Base-by-base conservation (phyloP, 2,113 vertebrate genomes). In the Corynorhinus townsendii region DNA sequence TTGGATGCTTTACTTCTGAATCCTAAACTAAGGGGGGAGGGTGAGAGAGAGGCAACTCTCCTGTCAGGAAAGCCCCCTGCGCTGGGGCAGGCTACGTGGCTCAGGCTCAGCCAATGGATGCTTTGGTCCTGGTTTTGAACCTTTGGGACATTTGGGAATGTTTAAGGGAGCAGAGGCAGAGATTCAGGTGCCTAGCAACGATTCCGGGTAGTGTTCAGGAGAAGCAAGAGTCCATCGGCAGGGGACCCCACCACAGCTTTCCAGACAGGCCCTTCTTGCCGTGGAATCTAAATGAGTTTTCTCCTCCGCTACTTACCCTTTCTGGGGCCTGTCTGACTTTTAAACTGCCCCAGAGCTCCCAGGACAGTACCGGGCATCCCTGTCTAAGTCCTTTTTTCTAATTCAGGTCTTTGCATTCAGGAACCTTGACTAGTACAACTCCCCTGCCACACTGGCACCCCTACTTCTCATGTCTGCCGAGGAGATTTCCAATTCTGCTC, bases 401-500 rank as follows among this genome's bases (percentile, higher is more conserved):
- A 30, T 81, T 76, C 77, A 81, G 38, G 49, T 56, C 43, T 38
- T 94, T 81, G 45, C 1, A 54, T 90, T 71, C 38, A 82, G 69
- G 40, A 56, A 33, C 6, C 33, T 12, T 52, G 28, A 56, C 66
- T 66, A 59, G 52, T 28, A 81, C 2, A 38, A 86, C 38, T n/a
- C 4, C 16, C 2, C 11, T 38, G 35, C 35, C 3, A 3, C 12
- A 47, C 33, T 1, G 5, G 7, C 6, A 0, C 20, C 49, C 7
- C 52, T 15, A 17, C 26, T 5, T 7, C n/a, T 22, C 10, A 11
- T 12, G 7, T 52, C 20, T 40, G 52, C 24, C 54, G 68, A 87
- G 92, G 47, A 72, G 26, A 96, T 54, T 83, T 66, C n/a, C 54
- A 86, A 49, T 90, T 93, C 66, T 68, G 28, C 40, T 89, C 69